Evolutionary conservation across 2,797 vertebrate genomes (phyloP), one percentile per base, ranked within the genome.

Genomic region (Trachops cirrhosus): DNA sequence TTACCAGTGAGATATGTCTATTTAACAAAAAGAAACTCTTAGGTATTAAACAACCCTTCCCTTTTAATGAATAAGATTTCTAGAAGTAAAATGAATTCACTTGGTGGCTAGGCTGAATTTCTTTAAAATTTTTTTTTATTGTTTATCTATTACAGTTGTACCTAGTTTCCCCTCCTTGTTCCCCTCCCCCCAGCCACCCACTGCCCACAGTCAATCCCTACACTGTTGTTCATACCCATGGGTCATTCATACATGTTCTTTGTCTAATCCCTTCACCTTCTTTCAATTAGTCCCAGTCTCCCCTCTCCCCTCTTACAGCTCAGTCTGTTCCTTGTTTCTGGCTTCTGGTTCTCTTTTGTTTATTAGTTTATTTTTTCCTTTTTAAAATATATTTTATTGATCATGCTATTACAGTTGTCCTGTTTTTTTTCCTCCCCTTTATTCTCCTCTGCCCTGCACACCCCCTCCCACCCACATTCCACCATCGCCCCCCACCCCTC

Each of bases 21-120:
- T 44, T 88, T 89, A 89, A 64, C 24, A 71, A 68, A 59, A 68
- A 80, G 39, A 87, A 67, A 79, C 9, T 46, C 26, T 48, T 75
- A 77, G n/a, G 32, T 68, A 75, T 79, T 54, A 83, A 95, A 57
- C 22, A 16, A 92, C 14, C 0, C 10, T 89, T 85, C 48, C 12
- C 24, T 96, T 91, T 75, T 50, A 94, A 54, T 85, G 74, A 86
- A 86, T 34, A 91, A 67, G 83, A 91, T 87, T 88, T 84, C 90
- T 86, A 84, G 75, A 75, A 94, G 64, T 44, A 73, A 90, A 91
- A 82, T 54, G 2, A 70, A 70, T 21, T 10, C 34, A 34, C 50
- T 75, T 79, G 57, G n/a, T 91, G 39, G 41, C 32, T 22, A 67
- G 57, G 14, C 39, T 86, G 67, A 80, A 89, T 75, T 59, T 5